Evolutionary conservation across 2,888 invertebrate genomes (phyloP).

Genomic region (Heliconius erato): DNA sequence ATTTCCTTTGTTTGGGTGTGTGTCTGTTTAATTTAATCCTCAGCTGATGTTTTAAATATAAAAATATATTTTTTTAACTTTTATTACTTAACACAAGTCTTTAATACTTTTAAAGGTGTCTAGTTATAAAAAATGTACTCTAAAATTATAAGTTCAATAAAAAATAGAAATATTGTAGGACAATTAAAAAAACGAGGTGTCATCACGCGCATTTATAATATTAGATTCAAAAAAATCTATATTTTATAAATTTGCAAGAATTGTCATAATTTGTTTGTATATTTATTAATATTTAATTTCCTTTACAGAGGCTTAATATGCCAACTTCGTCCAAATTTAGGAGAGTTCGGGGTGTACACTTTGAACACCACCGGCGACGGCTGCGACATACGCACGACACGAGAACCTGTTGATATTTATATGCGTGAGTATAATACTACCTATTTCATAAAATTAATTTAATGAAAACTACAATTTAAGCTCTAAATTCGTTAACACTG

Average conservation of each 20-base stretch:
- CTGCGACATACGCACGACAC: constrained; percentile 85
- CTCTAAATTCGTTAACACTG: background rate
- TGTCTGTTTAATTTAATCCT: background rate
- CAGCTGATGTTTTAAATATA: background rate
- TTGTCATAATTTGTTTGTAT: background rate
- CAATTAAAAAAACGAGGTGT: too few relatives aligned
- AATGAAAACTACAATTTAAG: background rate
- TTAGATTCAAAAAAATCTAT: background rate
- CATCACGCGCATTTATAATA: too few relatives aligned
- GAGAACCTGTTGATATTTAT: constrained; percentile 89
- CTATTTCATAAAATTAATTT: background rate
- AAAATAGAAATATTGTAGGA: too few relatives aligned
- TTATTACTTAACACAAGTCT: background rate
- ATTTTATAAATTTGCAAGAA: background rate
- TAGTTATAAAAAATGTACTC: too few relatives aligned
- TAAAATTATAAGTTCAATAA: too few relatives aligned
- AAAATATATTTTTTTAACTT: background rate
- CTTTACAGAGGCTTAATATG: constrained; percentile 85
- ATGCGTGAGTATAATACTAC: constrained; percentile 85
- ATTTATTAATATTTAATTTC: background rate
- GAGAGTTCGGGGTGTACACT: constrained; percentile 91
- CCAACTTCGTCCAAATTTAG: constrained; percentile 85
- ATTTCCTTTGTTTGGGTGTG: constrained; percentile 20
- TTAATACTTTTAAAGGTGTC: background rate
- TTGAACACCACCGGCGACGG: constrained; percentile 82